These are phyloP conservation scores for Osmoderma eremita DNA, from an alignment of 2,888 invertebrate genomes.

Conservation along the genomic window DNA sequence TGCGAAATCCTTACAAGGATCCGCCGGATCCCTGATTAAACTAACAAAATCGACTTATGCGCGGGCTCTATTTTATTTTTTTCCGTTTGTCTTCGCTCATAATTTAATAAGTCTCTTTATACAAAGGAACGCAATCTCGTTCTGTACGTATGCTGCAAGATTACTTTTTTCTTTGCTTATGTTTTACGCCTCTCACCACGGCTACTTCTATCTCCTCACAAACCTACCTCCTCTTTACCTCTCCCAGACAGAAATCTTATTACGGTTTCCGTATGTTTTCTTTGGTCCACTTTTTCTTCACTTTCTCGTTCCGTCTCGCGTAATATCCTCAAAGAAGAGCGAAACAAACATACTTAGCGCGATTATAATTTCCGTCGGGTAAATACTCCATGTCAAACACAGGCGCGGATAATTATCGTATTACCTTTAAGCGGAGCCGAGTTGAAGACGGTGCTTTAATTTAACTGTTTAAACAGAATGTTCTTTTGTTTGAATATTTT, in stretches of 20 bases:
- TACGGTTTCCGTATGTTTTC: constrained; percentile 29
- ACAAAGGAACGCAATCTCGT: constrained; percentile 33
- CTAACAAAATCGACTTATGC: constrained; percentile 30
- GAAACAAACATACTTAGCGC: constrained; percentile 37
- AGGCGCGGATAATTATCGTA: constrained; percentile 40
- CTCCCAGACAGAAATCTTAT: constrained; percentile 19
- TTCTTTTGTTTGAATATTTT: constrained; percentile 39
- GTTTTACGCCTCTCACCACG: neutral
- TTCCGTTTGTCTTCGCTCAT: constrained; percentile 26
- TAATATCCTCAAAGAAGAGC: constrained; percentile 24
- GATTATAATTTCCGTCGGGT: constrained; percentile 39
- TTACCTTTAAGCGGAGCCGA: constrained; percentile 38
- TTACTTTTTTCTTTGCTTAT: constrained; percentile 24
- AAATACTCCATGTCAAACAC: constrained; percentile 38
- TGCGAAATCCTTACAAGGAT: constrained; percentile 13
- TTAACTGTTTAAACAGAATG: constrained; percentile 42
- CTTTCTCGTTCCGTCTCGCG: constrained; percentile 9
- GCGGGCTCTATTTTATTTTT: constrained; percentile 23
- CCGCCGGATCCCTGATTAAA: constrained; percentile 22
- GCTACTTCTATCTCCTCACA: constrained; percentile 2
- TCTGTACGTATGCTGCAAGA: constrained; percentile 31
- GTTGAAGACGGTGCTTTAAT: constrained; percentile 41
- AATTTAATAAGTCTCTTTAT: constrained; percentile 35
- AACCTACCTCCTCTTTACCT: neutral
- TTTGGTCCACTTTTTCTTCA: constrained; percentile 1